A percentile compares a stretch with the other conserved stretches of the same genome.
phyloP scores from a whole-genome alignment of 2,113 vertebrate species.

The Cynoglossus semilaevis region DNA sequence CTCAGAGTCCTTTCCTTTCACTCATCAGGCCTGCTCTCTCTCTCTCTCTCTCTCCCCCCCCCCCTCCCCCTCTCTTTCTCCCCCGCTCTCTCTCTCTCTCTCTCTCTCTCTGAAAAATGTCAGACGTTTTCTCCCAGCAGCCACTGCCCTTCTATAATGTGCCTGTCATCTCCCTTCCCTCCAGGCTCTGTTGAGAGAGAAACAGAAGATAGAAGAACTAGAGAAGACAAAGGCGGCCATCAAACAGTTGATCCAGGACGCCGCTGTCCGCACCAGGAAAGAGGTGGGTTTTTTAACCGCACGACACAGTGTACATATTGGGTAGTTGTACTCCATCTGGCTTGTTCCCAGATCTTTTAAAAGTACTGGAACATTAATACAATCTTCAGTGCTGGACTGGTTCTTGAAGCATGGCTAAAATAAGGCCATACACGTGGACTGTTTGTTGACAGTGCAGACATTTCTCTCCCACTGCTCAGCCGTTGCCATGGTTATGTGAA shows the following conservation, averaged over 20 bases:
- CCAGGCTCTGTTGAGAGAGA: constrained; percentile 86
- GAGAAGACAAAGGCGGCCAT: constrained; percentile 84
- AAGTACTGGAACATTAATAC: no score
- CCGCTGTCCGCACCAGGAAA: constrained; percentile 78
- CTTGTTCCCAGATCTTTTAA: no score
- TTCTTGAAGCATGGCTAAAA: not conserved
- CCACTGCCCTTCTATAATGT: not conserved
- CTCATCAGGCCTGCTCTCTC: not conserved
- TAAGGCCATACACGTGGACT: not conserved
- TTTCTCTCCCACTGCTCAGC: no score
- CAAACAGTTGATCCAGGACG: constrained; percentile 82
- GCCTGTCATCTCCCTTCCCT: constrained; percentile 8
- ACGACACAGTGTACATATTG: not conserved
- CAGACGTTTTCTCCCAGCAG: constrained; percentile 1
- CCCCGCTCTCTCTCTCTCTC: not conserved
- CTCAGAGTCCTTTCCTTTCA: no score
- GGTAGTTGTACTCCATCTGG: no score
- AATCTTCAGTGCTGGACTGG: no score
- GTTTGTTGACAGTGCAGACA: not conserved
- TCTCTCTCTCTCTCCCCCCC: not conserved
- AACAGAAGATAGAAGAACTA: constrained; percentile 85
- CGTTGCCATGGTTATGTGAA: no score
- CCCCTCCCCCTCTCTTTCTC: not conserved
- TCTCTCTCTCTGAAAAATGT: constrained; percentile 5
- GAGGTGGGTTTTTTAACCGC: constrained; percentile 68